Percentiles rank a stretch among this genome's conserved stretches.
phyloP scores from a whole-genome alignment of 2,113 vertebrate species.

The Mustela lutreola region DNA sequence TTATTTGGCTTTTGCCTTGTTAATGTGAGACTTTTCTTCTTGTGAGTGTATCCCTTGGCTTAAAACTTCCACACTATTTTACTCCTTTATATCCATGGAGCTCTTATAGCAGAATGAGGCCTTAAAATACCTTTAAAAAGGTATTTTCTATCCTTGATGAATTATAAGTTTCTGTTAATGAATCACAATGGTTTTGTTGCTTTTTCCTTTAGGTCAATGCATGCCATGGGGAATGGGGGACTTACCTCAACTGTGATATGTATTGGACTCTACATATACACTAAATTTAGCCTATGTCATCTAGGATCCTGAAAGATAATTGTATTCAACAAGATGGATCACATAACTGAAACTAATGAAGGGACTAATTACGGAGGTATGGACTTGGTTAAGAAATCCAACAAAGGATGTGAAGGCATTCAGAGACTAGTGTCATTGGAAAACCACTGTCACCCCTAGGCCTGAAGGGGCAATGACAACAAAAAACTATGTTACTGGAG shows the following conservation, averaged over 20 bases:
- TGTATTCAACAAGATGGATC: constrained; percentile 11
- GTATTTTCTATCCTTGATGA: not conserved
- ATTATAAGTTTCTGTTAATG: constrained; percentile 28
- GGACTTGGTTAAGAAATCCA: constrained; percentile 44
- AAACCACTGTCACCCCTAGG: not conserved
- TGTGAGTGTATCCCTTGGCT: not conserved
- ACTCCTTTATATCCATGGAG: not conserved
- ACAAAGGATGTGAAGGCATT: not conserved
- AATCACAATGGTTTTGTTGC: not conserved
- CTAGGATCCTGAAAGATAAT: not conserved
- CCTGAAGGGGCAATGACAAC: not conserved
- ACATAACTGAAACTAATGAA: constrained; percentile 33
- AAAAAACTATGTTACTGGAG: not conserved
- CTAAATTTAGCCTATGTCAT: not conserved
- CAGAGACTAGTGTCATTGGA: not conserved
- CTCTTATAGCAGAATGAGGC: not conserved
- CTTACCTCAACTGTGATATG: constrained; percentile 2
- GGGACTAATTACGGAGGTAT: not conserved
- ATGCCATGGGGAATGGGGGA: not conserved
- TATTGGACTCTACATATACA: not conserved
- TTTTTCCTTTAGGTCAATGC: constrained; percentile 29
- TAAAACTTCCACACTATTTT: not conserved
- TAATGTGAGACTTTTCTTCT: constrained; percentile 4
- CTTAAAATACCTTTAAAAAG: constrained; percentile 32
- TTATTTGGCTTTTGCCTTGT: not conserved